These are phyloP conservation scores for Diorhabda elongata DNA, from an alignment of 1,140 invertebrate species.

Conservation along the genomic window DNA sequence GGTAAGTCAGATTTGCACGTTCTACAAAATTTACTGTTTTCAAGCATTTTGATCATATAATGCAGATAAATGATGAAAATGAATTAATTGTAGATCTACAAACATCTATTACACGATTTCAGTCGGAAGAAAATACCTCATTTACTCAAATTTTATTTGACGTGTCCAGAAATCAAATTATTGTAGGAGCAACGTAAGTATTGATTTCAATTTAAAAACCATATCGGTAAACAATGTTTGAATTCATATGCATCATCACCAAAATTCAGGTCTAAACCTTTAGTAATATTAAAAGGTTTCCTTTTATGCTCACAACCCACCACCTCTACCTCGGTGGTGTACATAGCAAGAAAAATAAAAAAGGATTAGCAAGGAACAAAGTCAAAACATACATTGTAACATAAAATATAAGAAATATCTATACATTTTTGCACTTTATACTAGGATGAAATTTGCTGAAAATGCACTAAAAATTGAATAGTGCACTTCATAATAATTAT, in stretches of 20 bases:
- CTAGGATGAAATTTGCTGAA: no score
- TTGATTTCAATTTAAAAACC: conserved; percentile 1
- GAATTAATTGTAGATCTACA: conserved; percentile 16
- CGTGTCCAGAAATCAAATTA: conserved; percentile 72
- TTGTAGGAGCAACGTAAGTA: conserved; percentile 43
- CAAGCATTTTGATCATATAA: no score
- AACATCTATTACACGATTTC: conserved; percentile 11
- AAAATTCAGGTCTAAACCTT: neutral
- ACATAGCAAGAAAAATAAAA: no score
- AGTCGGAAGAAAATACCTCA: conserved; percentile 47
- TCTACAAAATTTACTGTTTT: conserved; percentile 7
- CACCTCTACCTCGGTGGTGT: neutral
- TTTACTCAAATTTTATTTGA: conserved; percentile 79
- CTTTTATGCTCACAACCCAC: neutral
- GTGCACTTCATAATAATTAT: no score
- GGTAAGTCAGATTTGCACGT: conserved; percentile 38
- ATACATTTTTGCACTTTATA: no score
- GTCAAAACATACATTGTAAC: no score
- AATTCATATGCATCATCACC: neutral
- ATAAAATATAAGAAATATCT: no score
- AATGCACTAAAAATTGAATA: no score
- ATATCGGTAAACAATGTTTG: conserved; percentile 1
- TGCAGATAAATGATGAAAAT: no score
- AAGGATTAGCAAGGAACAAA: no score
- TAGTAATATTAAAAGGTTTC: neutral